Conservation (phyloP, 2,113 vertebrate species). For the Nyctereutes procyonoides region DNA sequence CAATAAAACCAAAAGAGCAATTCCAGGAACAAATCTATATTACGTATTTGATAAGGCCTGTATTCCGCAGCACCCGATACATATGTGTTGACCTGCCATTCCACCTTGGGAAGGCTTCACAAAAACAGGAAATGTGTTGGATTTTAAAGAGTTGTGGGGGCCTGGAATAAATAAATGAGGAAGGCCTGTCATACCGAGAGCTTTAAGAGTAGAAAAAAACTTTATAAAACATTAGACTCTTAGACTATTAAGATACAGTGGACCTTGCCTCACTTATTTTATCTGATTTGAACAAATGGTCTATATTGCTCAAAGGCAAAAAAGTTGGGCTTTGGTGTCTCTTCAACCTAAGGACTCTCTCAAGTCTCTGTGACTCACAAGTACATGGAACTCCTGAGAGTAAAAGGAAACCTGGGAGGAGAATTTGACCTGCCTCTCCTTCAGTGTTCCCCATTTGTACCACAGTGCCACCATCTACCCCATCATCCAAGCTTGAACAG, state of each 20-base stretch:
- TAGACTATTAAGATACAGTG: background rate
- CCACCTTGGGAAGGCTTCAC: background rate
- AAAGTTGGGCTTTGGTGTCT: background rate
- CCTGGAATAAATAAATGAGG: constrained; percentile 4
- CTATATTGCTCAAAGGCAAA: background rate
- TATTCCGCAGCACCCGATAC: constrained; percentile 25
- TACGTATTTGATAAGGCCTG: constrained; percentile 17
- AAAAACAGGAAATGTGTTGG: constrained; percentile 43
- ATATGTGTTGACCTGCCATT: background rate
- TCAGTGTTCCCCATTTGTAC: background rate
- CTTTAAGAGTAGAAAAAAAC: constrained; percentile 31
- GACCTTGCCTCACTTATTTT: background rate
- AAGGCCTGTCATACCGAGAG: background rate
- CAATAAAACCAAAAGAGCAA: constrained; percentile 50
- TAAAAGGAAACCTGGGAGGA: background rate
- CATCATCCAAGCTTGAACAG: background rate
- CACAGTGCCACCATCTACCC: background rate
- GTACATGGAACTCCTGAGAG: background rate
- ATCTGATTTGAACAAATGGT: background rate
- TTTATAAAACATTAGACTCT: background rate
- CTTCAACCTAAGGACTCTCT: background rate
- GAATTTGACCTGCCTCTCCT: background rate
- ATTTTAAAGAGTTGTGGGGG: constrained; percentile 13
- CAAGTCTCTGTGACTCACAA: constrained; percentile 39
- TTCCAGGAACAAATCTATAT: constrained; percentile 19